phyloP scores from a whole-genome alignment of 2,113 vertebrate genomes.

The Zeus faber region DNA sequence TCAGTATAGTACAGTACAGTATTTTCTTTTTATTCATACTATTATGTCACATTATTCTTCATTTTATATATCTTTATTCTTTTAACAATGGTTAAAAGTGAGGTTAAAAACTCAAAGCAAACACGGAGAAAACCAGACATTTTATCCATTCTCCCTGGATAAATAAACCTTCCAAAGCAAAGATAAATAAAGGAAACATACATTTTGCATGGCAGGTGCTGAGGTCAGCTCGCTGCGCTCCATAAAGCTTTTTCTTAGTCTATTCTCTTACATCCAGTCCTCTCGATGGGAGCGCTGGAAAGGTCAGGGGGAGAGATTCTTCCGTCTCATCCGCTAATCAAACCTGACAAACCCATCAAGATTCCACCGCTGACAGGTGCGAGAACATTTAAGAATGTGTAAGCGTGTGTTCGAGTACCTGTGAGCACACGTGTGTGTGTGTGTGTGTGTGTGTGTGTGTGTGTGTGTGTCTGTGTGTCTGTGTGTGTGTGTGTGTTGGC shows the following conservation, averaged over 20 bases:
- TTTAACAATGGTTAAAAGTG: too few species aligned
- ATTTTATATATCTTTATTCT: too few species aligned
- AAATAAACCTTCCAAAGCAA: not conserved
- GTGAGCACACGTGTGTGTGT: not conserved
- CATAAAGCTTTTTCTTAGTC: constrained; percentile 36
- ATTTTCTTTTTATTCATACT: too few species aligned
- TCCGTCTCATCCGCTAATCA: constrained; percentile 58
- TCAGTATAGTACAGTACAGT: not conserved
- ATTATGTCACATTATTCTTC: too few species aligned
- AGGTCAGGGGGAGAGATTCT: constrained; percentile 50
- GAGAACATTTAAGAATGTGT: not conserved
- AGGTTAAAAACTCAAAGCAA: too few species aligned
- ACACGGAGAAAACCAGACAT: too few species aligned
- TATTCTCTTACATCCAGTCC: constrained; percentile 33
- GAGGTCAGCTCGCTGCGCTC: constrained; percentile 22
- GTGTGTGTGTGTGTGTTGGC: constrained; percentile 4
- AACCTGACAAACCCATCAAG: constrained; percentile 61
- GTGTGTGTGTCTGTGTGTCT: not conserved
- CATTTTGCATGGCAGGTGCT: not conserved
- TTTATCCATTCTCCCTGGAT: too few species aligned
- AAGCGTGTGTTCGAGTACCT: constrained; percentile 9
- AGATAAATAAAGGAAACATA: not conserved
- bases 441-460: not conserved
- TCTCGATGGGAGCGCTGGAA: constrained; percentile 42
- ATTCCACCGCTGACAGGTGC: constrained; percentile 49